Evolutionary conservation across 2,113 vertebrate species (phyloP).

Genomic region (Hiodon alosoides): DNA sequence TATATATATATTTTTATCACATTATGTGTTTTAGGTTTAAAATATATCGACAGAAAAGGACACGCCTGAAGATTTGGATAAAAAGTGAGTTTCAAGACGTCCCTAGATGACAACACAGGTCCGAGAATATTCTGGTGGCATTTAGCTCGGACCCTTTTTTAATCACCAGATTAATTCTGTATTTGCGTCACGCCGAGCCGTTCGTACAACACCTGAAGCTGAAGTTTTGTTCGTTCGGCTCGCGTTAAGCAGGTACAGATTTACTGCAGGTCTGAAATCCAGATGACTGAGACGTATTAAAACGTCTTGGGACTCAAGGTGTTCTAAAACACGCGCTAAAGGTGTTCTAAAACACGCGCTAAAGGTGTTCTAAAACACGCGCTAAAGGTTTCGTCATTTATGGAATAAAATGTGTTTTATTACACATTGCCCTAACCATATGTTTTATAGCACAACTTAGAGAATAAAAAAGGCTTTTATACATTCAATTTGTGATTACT

Average conservation of each 20-base stretch:
- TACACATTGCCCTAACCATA: too few relatives aligned
- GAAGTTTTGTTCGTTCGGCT: constrained; percentile 99
- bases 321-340: too few relatives aligned
- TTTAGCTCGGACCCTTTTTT: neutral
- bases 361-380: too few relatives aligned
- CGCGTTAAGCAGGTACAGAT: constrained; percentile 97
- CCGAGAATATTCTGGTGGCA: constrained; percentile 10
- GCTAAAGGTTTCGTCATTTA: too few relatives aligned
- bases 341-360: too few relatives aligned
- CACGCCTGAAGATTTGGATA: neutral
- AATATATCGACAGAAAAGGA: neutral
- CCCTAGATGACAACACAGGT: constrained; percentile 8
- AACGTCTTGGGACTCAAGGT: too few relatives aligned
- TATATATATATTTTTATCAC: neutral
- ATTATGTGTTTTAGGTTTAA: neutral
- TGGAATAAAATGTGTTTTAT: too few relatives aligned
- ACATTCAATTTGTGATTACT: too few relatives aligned
- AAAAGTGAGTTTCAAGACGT: constrained; percentile 25
- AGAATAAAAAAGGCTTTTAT: too few relatives aligned
- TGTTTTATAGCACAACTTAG: too few relatives aligned
- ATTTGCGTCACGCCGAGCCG: constrained; percentile 98
- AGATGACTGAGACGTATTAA: neutral
- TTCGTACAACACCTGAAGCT: constrained; percentile 97
- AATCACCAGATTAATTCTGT: constrained; percentile 53
- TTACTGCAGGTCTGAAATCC: constrained; percentile 53